Conservation (phyloP, 1,140 invertebrate genomes). For the Dermatophagoides farinae region DNA sequence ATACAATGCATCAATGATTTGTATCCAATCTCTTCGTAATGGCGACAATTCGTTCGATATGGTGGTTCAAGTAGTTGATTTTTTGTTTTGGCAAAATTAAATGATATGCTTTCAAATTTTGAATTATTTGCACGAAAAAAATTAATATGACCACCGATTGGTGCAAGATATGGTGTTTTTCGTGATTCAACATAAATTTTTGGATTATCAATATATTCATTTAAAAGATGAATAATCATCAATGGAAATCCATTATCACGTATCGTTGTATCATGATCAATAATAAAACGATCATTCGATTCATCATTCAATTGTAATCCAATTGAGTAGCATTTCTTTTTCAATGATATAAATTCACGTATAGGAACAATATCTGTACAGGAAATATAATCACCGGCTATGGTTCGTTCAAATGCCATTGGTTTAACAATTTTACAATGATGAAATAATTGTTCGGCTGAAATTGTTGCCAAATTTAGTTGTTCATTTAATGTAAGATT, state of each 20-base stretch:
- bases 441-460: background rate
- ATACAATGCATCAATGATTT: slow-evolving; percentile 6
- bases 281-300: background rate
- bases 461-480: background rate
- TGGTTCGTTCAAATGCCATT: background rate
- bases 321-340: slow-evolving; percentile 4
- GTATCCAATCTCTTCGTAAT: slow-evolving; percentile 6
- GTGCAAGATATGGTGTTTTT: background rate
- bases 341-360: background rate
- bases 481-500: slow-evolving; percentile 5
- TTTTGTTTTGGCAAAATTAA: slow-evolving; percentile 9
- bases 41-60: slow-evolving; percentile 2
- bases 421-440: slow-evolving; percentile 2
- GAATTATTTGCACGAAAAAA: slow-evolving; percentile 7
- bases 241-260: slow-evolving; percentile 8
- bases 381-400: background rate
- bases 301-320: background rate
- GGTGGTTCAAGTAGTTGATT: slow-evolving; percentile 2
- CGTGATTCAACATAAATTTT: slow-evolving; percentile 1
- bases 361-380: background rate
- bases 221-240: background rate
- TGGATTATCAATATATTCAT: background rate
- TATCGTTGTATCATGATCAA: slow-evolving; percentile 3
- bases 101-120: background rate
- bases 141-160: slow-evolving; percentile 9